These are phyloP conservation scores for Neria commutata DNA, from an alignment of 2,888 invertebrate genomes.

Conservation along the genomic window DNA sequence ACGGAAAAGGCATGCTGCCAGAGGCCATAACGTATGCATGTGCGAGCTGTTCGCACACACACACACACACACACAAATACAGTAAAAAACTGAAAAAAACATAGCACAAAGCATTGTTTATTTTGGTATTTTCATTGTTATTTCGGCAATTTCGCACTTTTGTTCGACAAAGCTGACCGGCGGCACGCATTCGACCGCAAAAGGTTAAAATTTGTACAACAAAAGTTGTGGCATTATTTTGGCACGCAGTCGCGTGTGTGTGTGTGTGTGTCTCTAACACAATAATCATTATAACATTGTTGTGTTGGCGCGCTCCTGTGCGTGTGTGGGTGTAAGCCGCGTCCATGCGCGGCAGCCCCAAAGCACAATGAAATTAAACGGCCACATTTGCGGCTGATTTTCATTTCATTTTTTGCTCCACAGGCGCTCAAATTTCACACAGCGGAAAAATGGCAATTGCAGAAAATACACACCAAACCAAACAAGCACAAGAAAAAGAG, in stretches of 20 bases:
- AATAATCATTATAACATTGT: conserved; percentile 1
- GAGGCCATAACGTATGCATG: too few relatives aligned
- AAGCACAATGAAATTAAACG: conserved; percentile 9
- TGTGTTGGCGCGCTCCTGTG: not conserved
- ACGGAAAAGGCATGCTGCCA: too few relatives aligned
- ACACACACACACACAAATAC: too few relatives aligned
- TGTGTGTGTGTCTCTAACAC: not conserved
- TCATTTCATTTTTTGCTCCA: not conserved
- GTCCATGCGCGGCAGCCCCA: not conserved
- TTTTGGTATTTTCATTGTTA: conserved; percentile 39
- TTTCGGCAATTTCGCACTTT: conserved; percentile 5
- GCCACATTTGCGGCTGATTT: conserved; percentile 10
- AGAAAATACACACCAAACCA: too few relatives aligned
- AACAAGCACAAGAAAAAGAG: too few relatives aligned
- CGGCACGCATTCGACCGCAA: conserved; percentile 3
- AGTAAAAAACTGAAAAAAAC: conserved; percentile 21
- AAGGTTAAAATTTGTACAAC: not conserved
- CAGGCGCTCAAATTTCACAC: too few relatives aligned
- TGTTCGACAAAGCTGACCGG: not conserved
- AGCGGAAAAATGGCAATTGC: not conserved
- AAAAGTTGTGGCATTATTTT: not conserved
- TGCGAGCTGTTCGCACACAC: too few relatives aligned
- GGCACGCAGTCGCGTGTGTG: not conserved
- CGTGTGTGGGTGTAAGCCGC: not conserved
- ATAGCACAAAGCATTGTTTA: conserved; percentile 38